A percentile compares a stretch with the other conserved stretches of the same genome.
These are phyloP conservation scores for Regulus satrapa DNA, from an alignment of 2,113 vertebrate genomes.

Conservation along the genomic window DNA sequence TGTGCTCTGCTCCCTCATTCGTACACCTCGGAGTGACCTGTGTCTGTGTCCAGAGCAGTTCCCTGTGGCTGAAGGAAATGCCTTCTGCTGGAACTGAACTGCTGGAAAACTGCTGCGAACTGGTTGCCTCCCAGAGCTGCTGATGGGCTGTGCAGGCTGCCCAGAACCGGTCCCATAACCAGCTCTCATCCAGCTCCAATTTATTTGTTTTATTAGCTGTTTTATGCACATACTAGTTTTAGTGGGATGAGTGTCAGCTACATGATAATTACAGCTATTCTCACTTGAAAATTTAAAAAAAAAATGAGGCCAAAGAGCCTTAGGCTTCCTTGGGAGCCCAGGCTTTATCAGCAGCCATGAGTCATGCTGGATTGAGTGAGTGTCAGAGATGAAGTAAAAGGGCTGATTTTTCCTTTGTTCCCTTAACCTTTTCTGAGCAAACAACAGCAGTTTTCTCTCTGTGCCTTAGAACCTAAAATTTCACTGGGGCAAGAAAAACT, in stretches of 20 bases:
- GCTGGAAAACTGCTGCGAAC: background rate
- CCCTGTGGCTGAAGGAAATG: background rate
- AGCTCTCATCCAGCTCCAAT: background rate
- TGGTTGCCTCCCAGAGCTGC: background rate
- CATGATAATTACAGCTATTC: background rate
- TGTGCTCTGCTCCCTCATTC: background rate
- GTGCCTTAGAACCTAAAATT: background rate
- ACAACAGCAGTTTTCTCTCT: background rate
- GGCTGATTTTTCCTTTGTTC: background rate
- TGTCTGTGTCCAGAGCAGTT: background rate
- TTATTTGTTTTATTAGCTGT: background rate
- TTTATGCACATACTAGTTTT: background rate
- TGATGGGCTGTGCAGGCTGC: background rate
- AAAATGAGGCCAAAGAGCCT: background rate
- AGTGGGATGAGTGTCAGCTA: background rate
- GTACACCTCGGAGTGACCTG: fast-evolving
- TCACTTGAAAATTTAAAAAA: background rate
- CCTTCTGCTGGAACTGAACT: background rate
- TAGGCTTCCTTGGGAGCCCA: background rate
- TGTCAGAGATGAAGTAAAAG: background rate
- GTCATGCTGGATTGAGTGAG: background rate
- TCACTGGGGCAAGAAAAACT: background rate
- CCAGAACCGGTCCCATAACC: background rate
- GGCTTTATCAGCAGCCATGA: background rate
- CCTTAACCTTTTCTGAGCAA: background rate